Evolutionary conservation across 2,888 invertebrate genomes (phyloP), one percentile per base, ranked within the genome.

Genomic region (Sphaeridia pumilis): DNA sequence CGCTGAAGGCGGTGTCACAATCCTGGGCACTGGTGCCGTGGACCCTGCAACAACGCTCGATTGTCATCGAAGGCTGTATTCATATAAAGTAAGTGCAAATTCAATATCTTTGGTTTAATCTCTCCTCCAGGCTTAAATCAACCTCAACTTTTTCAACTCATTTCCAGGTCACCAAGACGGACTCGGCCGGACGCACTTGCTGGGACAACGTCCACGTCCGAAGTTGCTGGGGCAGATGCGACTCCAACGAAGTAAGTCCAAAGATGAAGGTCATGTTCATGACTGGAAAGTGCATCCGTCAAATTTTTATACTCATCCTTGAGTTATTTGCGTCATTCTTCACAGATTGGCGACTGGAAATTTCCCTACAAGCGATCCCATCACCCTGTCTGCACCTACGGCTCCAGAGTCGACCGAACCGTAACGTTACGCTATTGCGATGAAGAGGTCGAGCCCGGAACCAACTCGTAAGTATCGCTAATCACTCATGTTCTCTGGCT

Each of bases 381-480:
- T 65, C 89, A 90, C 69, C 87, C 86, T 0, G 88, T 89, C 1
- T 90, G 89, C 70, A 81, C 83, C 41, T 87, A 88, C 69, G 82
- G 80, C 1, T 79, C 79, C 1, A 74, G 82, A 2, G 77, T 76
- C 56, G 77, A 79, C 47, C 78, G 80, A 1, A 76, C 79, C 17
- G 81, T 79, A 1, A 76, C 76, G 44, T 73, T 89, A 36, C 73
- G 77, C 4, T 74, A 86, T 68, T 90, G 89, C 67, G 85, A 89
- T 67, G 80, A 81, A 1, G 81, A 80, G 7, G 83, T 79, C 0
- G 74, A 76, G 55, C 74, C 79, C 1, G 82, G 81, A 46, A 82
- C 84, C 0, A 78, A 82, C 34, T 74, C 78, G 34, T 60, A 59
- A n/a, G 24, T 61, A 35, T 49, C 38, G 12, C n/a, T n/a, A n/a